Conservation (phyloP, 2,797 vertebrate genomes). For the Syndactyla subalaris region DNA sequence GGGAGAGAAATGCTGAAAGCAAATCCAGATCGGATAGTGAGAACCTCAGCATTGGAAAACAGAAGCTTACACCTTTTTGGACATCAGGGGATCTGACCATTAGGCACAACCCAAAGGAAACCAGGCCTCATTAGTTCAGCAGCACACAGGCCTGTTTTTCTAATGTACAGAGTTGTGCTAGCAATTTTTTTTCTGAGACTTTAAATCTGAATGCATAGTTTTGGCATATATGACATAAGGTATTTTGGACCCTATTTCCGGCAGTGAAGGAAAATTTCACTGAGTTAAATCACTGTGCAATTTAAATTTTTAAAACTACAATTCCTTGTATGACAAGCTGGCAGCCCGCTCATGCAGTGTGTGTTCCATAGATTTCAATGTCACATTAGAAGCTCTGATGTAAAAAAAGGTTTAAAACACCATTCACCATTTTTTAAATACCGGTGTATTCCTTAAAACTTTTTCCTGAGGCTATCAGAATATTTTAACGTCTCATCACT, state of each 20-base stretch:
- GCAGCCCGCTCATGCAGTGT: background rate
- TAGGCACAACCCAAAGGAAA: slow-evolving; percentile 9
- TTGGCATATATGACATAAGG: background rate
- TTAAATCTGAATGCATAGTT: background rate
- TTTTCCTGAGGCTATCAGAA: slow-evolving; percentile 7
- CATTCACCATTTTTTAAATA: background rate
- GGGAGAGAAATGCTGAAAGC: background rate
- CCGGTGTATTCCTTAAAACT: background rate
- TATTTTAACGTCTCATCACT: slow-evolving; percentile 14
- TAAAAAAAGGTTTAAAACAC: background rate
- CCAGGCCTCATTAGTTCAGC: slow-evolving; percentile 15
- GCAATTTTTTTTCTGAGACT: background rate
- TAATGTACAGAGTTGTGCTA: background rate
- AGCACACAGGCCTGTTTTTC: slow-evolving; percentile 25
- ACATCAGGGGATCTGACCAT: background rate
- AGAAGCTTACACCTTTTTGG: background rate
- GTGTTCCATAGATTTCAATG: background rate
- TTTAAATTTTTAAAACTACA: background rate
- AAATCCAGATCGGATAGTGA: background rate
- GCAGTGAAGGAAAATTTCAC: background rate
- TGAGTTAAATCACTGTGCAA: background rate
- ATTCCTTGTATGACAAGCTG: background rate
- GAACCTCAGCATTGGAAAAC: background rate
- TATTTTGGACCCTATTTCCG: background rate
- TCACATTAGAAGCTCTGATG: background rate